These are phyloP conservation scores for Gonatopus flavifemur DNA, from an alignment of 1,140 invertebrate genomes.

Conservation along the genomic window DNA sequence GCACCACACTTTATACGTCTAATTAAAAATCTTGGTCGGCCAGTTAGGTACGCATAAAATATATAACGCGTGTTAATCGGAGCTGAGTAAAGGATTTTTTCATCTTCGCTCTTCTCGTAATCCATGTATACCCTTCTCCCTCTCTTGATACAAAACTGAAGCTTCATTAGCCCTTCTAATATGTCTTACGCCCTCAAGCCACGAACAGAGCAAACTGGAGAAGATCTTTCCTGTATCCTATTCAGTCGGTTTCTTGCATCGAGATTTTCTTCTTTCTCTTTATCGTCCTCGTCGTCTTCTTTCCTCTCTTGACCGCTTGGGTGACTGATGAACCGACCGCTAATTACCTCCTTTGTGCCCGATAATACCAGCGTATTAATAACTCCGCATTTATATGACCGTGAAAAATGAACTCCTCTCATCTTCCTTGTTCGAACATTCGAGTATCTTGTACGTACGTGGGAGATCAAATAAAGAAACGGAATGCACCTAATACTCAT, in stretches of 20 bases:
- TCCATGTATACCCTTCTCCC: neutral
- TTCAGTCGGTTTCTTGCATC: constrained; percentile 27
- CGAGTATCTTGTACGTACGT: too few relatives aligned
- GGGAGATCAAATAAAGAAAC: neutral
- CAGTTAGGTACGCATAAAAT: constrained; percentile 28
- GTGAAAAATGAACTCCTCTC: constrained; percentile 49
- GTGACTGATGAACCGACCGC: constrained; percentile 52
- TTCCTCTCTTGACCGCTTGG: constrained; percentile 26
- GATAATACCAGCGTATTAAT: constrained; percentile 50
- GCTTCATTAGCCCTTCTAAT: constrained; percentile 52
- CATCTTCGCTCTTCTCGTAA: constrained; percentile 7
- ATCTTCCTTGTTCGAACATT: constrained; percentile 7
- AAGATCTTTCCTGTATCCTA: too few relatives aligned
- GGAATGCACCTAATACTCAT: too few relatives aligned
- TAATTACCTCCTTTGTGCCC: constrained; percentile 53
- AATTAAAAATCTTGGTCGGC: constrained; percentile 42
- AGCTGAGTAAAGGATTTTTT: constrained; percentile 26
- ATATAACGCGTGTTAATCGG: constrained; percentile 45
- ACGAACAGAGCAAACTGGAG: constrained; percentile 18
- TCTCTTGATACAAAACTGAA: constrained; percentile 16
- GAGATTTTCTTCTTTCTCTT: constrained; percentile 17
- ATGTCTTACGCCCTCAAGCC: constrained; percentile 37
- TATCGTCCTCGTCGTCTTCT: constrained; percentile 8
- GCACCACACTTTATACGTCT: constrained; percentile 32
- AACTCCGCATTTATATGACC: constrained; percentile 47